Evolutionary conservation across 2,888 invertebrate genomes (phyloP).

Genomic region (Tuberolachnus salignus): DNA sequence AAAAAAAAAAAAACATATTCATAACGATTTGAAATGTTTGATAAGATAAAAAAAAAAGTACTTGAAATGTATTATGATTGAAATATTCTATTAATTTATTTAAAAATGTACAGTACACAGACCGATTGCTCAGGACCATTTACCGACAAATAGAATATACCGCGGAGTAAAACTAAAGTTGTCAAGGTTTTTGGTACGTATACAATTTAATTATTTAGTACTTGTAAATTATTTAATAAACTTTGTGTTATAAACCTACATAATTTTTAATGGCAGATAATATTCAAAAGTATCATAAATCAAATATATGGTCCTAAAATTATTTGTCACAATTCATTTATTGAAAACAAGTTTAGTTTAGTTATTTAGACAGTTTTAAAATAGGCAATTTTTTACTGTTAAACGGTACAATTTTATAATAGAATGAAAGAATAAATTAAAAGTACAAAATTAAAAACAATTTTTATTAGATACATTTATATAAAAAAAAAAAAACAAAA

Average conservation of each 20-base stretch:
- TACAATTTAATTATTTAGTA: not conserved
- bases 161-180: not conserved
- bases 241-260: not conserved
- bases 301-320: not conserved
- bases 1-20: too few relatives aligned
- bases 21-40: slow-evolving; percentile 6
- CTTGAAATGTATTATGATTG: slow-evolving; percentile 22
- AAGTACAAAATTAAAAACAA: too few relatives aligned
- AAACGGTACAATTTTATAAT: too few relatives aligned
- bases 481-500: too few relatives aligned
- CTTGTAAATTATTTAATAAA: not conserved
- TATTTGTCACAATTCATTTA: not conserved
- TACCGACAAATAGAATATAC: not conserved
- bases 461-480: too few relatives aligned
- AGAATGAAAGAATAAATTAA: too few relatives aligned
- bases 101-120: slow-evolving; percentile 24
- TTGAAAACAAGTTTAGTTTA: not conserved
- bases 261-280: not conserved
- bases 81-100: slow-evolving; percentile 31
- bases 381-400: too few relatives aligned
- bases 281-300: not conserved
- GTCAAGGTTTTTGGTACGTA: slow-evolving; percentile 35
- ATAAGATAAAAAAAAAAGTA: slow-evolving; percentile 45
- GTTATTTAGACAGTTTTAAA: not conserved
- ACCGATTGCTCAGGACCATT: not conserved